Evolutionary conservation across 2,113 vertebrate species (phyloP).

Genomic region (Oreotrochilus melanogaster): DNA sequence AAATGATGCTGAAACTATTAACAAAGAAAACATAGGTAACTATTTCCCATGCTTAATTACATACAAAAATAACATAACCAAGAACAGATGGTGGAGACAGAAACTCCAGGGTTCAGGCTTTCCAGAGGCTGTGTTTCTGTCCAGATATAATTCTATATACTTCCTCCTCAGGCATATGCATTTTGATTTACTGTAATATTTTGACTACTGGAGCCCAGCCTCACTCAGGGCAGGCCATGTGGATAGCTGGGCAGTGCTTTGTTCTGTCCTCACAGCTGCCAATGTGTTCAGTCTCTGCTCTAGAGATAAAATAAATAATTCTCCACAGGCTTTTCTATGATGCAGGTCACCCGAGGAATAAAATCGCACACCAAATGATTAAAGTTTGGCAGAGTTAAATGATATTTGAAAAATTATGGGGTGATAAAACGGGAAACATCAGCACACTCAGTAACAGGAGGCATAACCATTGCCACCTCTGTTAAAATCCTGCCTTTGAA

Average conservation of each 20-base stretch:
- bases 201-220: not conserved
- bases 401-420: not conserved
- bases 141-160: not conserved
- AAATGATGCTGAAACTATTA: not conserved
- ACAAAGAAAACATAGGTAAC: not conserved
- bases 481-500: not conserved
- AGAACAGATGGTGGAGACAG: not conserved
- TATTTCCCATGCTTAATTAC: not conserved
- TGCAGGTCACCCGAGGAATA: not conserved
- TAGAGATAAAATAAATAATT: not conserved
- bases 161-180: not conserved
- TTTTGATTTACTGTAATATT: not conserved
- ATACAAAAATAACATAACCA: not conserved
- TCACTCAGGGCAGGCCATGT: not conserved
- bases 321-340: not conserved
- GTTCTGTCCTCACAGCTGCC: not conserved
- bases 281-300: fast-evolving
- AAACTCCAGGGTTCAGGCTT: not conserved
- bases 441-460: not conserved
- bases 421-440: not conserved
- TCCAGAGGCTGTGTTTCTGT: not conserved
- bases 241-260: not conserved
- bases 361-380: not conserved
- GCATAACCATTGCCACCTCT: not conserved
- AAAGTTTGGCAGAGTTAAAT: not conserved